Evolutionary conservation across 2,113 vertebrate species (phyloP).

Genomic region (Archilochus colubris): DNA sequence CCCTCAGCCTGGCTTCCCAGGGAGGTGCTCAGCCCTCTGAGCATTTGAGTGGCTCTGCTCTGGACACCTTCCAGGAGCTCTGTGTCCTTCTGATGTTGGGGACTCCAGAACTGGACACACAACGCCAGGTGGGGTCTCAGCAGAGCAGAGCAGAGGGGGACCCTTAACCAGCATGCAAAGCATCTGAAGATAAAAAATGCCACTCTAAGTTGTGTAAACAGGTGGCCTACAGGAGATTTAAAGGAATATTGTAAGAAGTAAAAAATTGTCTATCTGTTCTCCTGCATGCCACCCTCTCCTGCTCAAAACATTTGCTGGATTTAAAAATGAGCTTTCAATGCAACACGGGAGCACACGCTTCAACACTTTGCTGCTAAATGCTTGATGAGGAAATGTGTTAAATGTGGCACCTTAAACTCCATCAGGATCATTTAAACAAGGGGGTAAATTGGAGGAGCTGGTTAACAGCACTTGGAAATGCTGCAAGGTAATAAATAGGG

Average conservation of each 20-base stretch:
- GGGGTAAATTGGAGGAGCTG: neutral
- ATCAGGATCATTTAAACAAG: neutral
- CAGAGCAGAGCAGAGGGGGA: too few species aligned
- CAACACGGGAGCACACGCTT: neutral
- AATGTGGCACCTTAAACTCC: neutral
- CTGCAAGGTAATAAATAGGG: neutral
- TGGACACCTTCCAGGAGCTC: too few species aligned
- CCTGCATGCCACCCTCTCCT: neutral
- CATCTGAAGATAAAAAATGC: neutral
- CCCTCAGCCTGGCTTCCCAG: too few species aligned
- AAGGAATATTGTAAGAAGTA: neutral
- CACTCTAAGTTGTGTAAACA: neutral
- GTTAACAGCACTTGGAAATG: neutral
- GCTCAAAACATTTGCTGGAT: neutral
- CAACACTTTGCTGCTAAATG: neutral
- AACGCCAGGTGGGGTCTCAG: too few species aligned
- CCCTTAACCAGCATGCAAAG: neutral
- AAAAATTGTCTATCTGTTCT: neutral
- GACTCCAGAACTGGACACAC: too few species aligned
- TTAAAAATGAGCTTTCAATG: neutral
- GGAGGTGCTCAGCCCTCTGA: too few species aligned
- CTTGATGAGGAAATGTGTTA: neutral
- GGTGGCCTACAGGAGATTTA: neutral
- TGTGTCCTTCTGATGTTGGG: too few species aligned
- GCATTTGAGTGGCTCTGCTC: too few species aligned